These are phyloP conservation scores for Pteromalus puparum DNA, from an alignment of 1,140 invertebrate species.

Conservation along the genomic window DNA sequence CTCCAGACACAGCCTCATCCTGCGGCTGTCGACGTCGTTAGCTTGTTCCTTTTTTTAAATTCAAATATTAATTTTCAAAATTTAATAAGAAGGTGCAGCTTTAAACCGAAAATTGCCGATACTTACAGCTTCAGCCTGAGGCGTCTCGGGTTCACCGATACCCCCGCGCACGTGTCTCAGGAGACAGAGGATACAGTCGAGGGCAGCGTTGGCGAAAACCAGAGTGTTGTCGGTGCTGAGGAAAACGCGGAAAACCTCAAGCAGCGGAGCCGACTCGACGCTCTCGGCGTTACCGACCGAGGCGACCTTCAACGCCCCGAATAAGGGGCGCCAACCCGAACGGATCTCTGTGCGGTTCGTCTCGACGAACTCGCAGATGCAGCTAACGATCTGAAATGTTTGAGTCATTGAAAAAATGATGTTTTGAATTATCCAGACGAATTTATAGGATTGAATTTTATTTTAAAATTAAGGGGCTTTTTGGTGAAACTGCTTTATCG, in stretches of 20 bases:
- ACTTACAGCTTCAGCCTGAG: not conserved
- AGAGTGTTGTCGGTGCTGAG: constrained; percentile 93
- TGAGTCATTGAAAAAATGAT: not conserved
- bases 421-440: not conserved
- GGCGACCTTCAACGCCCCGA: constrained; percentile 91
- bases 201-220: constrained; percentile 94
- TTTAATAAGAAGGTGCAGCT: not conserved
- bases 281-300: constrained; percentile 78
- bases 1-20: constrained; percentile 82
- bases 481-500: too few relatives aligned
- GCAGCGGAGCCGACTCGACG: constrained; percentile 82
- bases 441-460: too few relatives aligned
- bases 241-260: constrained; percentile 95
- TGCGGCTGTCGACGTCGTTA: constrained; percentile 63
- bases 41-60: constrained; percentile 61
- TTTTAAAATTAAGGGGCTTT: too few relatives aligned
- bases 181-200: constrained; percentile 94
- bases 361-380: constrained; percentile 96
- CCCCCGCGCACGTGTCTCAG: constrained; percentile 82
- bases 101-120: not conserved
- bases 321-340: constrained; percentile 94
- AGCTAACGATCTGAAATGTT: constrained; percentile 89
- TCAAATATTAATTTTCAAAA: not conserved
- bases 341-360: constrained; percentile 93
- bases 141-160: constrained; percentile 62